Evolutionary conservation across 2,888 invertebrate species (phyloP).

Genomic region (Anthophora plumipes): DNA sequence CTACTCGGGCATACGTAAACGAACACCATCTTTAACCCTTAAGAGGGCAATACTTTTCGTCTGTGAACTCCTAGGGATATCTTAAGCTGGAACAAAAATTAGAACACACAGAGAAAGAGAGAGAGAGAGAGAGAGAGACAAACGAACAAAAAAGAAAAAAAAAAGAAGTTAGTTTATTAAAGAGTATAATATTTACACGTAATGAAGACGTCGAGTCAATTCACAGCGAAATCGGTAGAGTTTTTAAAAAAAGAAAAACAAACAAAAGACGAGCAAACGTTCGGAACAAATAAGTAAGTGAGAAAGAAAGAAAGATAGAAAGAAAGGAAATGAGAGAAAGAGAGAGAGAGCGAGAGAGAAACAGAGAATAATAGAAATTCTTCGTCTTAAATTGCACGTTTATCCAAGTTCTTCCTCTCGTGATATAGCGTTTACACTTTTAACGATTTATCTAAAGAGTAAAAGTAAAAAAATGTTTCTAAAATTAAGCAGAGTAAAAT

Average conservation of each 20-base stretch:
- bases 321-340: not conserved
- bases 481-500: slow-evolving; percentile 18
- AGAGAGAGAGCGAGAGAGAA: slow-evolving; percentile 2
- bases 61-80: slow-evolving; percentile 22
- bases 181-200: slow-evolving; percentile 16
- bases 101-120: not conserved
- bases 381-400: slow-evolving; percentile 49
- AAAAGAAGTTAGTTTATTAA: slow-evolving; percentile 17
- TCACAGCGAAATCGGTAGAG: slow-evolving; percentile 20
- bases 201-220: slow-evolving; percentile 46
- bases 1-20: not conserved
- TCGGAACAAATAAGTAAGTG: not conserved
- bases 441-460: slow-evolving; percentile 40
- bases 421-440: slow-evolving; percentile 43
- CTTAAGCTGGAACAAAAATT: not conserved
- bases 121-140: not conserved
- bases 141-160: too few relatives aligned
- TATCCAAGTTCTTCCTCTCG: slow-evolving; percentile 63
- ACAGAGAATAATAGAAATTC: not conserved
- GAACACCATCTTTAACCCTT: slow-evolving; percentile 58
- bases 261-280: not conserved
- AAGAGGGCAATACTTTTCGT: slow-evolving; percentile 40
- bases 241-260: too few relatives aligned
- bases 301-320: not conserved
- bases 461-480: slow-evolving; percentile 29